Evolutionary conservation across 2,113 vertebrate genomes (phyloP), one percentile per base, ranked within the genome.

Genomic region (Corvus cornix): DNA sequence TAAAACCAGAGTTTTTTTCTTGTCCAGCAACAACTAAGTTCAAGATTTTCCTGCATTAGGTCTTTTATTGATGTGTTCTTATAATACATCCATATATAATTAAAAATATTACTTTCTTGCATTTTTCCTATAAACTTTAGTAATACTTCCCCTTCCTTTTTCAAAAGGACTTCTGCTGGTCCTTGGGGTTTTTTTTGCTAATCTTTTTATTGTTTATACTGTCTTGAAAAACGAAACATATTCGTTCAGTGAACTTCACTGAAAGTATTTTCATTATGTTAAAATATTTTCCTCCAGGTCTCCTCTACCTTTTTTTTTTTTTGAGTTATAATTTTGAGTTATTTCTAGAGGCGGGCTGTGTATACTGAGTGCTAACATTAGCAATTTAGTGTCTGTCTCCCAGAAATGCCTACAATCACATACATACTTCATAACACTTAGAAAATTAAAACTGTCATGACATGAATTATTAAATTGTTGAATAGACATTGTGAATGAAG

Each of bases 171-270:
- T 66, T 53, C 28, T 59, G 11, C 3, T 26, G 16, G 28, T 60
- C 5, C 28, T 59, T 16, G 27, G 4, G 6, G 7, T 0, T 0
- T 2, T 20, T 87, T 85, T 87, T 41, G 5, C 11, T 63, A 76
- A 79, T 46, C 0, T 7, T 73, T 67, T 91, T 59, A 22, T 31
- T 82, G 5, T 67, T 87, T 49, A 66, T 15, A 21, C 5, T 78
- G 1, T 58, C 26, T 64, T 83, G 41, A 39, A 80, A 51, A 82
- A 67, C 0, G 21, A 70, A 51, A 72, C 4, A 5, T 33, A 60
- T 26, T 48, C 0, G 0, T 19, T 70, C 20, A 35, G 43, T 10
- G 1, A 85, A 78, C 64, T 79, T 75, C 43, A 85, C 8, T 13
- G 4, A 82, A 30, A 4, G 11, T 53, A 46, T 60, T 86, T 84